These are phyloP conservation scores for Mythimna lalbum DNA, from an alignment of 2,888 invertebrate species.

Conservation along the genomic window DNA sequence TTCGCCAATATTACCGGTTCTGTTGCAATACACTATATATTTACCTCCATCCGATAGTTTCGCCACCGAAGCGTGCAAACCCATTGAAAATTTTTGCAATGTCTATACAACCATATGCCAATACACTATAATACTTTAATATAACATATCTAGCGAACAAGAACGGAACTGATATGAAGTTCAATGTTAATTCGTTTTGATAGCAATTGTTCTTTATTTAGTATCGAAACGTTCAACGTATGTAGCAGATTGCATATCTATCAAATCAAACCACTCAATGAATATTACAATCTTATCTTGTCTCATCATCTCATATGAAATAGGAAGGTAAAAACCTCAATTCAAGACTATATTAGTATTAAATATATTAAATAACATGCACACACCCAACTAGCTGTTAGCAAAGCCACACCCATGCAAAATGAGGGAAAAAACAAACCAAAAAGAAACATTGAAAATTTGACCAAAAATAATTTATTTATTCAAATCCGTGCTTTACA, in stretches of 20 bases:
- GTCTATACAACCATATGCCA: conserved; percentile 33
- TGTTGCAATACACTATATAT: conserved; percentile 40
- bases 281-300: conserved; percentile 20
- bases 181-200: conserved; percentile 32
- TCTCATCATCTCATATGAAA: conserved; percentile 16
- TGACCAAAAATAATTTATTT: conserved; percentile 74
- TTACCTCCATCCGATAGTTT: conserved; percentile 41
- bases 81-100: conserved; percentile 42
- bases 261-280: conserved; percentile 24
- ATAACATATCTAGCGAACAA: neutral
- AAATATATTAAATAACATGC: conserved; percentile 54
- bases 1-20: conserved; percentile 55
- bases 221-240: conserved; percentile 5
- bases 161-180: conserved; percentile 17
- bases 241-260: conserved; percentile 28
- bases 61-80: conserved; percentile 35
- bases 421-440: conserved; percentile 66
- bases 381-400: conserved; percentile 62
- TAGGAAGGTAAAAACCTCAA: conserved; percentile 14
- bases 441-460: conserved; percentile 71
- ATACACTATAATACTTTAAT: conserved; percentile 24
- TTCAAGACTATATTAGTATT: conserved; percentile 36
- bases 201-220: conserved; percentile 17
- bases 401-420: conserved; percentile 70
- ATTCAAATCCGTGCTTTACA: conserved; percentile 59